These are phyloP conservation scores for Glyphotaelius pellucidus DNA, from an alignment of 2,888 invertebrate genomes.

Conservation along the genomic window DNA sequence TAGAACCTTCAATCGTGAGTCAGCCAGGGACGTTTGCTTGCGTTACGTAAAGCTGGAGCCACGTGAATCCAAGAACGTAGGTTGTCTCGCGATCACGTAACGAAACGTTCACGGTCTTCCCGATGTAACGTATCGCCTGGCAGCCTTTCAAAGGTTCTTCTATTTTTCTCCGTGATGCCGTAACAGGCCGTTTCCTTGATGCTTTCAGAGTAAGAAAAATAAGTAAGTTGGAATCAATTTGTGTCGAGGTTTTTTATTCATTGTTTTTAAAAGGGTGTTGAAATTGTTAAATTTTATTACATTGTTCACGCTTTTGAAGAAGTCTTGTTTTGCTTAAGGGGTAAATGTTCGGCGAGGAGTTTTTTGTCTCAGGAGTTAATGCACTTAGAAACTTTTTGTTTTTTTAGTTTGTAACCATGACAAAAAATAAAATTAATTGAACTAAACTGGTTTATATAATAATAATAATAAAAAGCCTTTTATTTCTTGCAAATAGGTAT, in stretches of 20 bases:
- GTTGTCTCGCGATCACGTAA: not conserved
- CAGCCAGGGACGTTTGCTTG: not conserved
- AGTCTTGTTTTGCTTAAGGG: not conserved
- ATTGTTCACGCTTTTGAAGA: not conserved
- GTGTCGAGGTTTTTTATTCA: not conserved
- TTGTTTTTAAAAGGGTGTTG: not conserved
- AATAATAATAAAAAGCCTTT: too few species aligned
- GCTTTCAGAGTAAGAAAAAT: not conserved
- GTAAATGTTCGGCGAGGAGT: not conserved
- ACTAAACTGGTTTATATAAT: too few species aligned
- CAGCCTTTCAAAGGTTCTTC: not conserved
- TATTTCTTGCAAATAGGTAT: too few species aligned
- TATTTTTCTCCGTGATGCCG: not conserved
- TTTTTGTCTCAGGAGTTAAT: too few species aligned
- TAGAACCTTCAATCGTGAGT: not conserved
- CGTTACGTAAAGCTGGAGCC: not conserved
- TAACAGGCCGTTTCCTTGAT: not conserved
- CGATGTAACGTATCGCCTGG: not conserved
- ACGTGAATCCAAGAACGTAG: not conserved
- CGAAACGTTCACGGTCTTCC: not conserved
- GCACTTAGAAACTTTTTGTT: too few species aligned
- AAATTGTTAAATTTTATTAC: not conserved
- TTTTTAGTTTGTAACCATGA: too few species aligned
- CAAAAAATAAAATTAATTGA: too few species aligned
- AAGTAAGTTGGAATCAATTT: too few species aligned